Evolutionary conservation across 2,113 vertebrate genomes (phyloP).

Genomic region (Urocynchramus pylzowi): DNA sequence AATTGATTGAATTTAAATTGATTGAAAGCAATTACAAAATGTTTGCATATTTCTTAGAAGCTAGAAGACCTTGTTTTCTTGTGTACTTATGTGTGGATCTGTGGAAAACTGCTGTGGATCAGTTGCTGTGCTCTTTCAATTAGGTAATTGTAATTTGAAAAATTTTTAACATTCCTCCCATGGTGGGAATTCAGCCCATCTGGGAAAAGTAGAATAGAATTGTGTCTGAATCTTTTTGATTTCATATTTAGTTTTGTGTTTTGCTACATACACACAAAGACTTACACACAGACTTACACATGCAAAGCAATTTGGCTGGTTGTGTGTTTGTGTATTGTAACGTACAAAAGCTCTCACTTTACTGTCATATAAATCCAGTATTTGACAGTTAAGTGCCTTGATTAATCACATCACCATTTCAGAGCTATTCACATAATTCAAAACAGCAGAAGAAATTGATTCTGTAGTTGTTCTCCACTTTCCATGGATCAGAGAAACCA

Average conservation of each 20-base stretch:
- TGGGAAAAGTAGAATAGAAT: background rate
- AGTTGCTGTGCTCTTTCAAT: background rate
- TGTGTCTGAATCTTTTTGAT: background rate
- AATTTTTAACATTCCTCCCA: background rate
- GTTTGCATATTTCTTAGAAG: background rate
- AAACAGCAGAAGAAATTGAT: background rate
- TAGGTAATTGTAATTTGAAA: background rate
- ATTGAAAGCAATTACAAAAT: background rate
- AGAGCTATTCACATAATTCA: background rate
- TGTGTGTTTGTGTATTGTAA: background rate
- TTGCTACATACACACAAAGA: background rate
- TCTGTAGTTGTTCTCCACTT: background rate
- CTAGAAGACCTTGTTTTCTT: background rate
- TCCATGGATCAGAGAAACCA: background rate
- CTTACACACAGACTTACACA: background rate
- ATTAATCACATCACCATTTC: background rate
- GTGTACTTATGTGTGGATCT: background rate
- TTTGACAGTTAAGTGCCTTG: background rate
- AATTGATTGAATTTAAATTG: too few species aligned
- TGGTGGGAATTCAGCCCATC: background rate
- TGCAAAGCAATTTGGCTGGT: background rate
- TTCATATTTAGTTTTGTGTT: background rate
- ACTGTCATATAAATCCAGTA: background rate
- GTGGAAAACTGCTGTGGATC: background rate
- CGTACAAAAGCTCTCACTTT: background rate